phyloP scores from a whole-genome alignment of 2,888 invertebrate species.

The Euzetes globulus region DNA sequence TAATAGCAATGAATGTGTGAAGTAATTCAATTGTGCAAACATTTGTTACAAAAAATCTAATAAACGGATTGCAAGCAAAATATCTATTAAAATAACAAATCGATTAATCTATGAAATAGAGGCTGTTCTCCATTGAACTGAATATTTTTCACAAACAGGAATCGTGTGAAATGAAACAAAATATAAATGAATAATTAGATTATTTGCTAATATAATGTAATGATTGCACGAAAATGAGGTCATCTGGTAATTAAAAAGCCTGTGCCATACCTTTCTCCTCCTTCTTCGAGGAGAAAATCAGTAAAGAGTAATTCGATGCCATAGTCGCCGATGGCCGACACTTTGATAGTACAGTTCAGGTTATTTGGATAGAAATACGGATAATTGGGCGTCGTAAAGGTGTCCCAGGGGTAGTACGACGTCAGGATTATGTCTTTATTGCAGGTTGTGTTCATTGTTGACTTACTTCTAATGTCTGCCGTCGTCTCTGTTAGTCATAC shows the following conservation, averaged over 20 bases:
- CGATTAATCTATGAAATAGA: too few species aligned
- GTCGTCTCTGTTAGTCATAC: not conserved
- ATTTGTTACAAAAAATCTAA: too few species aligned
- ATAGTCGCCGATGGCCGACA: constrained; percentile 59
- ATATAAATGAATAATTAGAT: not conserved
- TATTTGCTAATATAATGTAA: not conserved
- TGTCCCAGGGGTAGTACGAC: constrained; percentile 57
- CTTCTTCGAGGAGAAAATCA: constrained; percentile 64
- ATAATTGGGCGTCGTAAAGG: constrained; percentile 70
- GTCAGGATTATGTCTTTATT: constrained; percentile 53
- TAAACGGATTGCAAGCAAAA: too few species aligned
- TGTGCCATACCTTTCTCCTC: constrained; percentile 49
- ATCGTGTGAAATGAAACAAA: too few species aligned
- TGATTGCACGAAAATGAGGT: not conserved
- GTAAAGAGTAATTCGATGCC: constrained; percentile 66
- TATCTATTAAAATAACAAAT: too few species aligned
- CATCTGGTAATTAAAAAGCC: not conserved
- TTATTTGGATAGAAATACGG: constrained; percentile 69
- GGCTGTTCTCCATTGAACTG: too few species aligned
- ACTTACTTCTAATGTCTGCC: not conserved
- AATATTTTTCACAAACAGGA: too few species aligned
- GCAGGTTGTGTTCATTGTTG: not conserved
- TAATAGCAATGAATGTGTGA: too few species aligned
- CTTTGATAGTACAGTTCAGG: constrained; percentile 58
- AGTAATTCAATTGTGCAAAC: too few species aligned